These are phyloP conservation scores for Diacarnus erythraeanus DNA, from an alignment of 37 sponge, comb jelly and placozoan species.

Conservation along the genomic window DNA sequence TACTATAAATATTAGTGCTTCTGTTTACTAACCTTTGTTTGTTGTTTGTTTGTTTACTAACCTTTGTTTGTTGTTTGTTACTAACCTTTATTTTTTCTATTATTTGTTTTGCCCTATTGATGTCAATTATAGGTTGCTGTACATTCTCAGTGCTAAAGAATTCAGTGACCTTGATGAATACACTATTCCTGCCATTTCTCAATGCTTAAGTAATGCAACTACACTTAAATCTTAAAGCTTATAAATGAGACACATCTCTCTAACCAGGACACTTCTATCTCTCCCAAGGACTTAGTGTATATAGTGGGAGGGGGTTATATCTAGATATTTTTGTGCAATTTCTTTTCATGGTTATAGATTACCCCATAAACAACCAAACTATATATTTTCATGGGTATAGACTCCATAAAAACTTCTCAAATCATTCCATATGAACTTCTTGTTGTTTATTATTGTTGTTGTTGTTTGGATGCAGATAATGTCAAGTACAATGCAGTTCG, in stretches of 20 bases:
- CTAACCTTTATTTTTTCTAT: background rate
- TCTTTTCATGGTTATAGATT: too few relatives aligned
- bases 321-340: background rate
- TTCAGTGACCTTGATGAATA: background rate
- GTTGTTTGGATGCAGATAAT: conserved; percentile 2
- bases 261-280: background rate
- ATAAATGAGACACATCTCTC: too few relatives aligned
- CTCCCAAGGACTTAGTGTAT: background rate
- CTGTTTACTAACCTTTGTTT: background rate
- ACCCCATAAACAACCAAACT: too few relatives aligned
- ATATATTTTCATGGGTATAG: too few relatives aligned
- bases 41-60: background rate
- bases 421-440: background rate
- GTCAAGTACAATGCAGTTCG: conserved; percentile 38
- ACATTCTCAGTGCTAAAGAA: background rate
- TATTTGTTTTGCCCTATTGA: background rate
- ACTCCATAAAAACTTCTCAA: background rate
- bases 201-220: background rate
- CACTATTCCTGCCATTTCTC: background rate
- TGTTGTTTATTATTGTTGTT: background rate
- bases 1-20: background rate
- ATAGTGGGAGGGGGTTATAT: background rate
- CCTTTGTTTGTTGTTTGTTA: background rate
- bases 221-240: too few relatives aligned
- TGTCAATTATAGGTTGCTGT: background rate